phyloP scores from a whole-genome alignment of 2,113 vertebrate genomes.

The Hipposideros armiger region DNA sequence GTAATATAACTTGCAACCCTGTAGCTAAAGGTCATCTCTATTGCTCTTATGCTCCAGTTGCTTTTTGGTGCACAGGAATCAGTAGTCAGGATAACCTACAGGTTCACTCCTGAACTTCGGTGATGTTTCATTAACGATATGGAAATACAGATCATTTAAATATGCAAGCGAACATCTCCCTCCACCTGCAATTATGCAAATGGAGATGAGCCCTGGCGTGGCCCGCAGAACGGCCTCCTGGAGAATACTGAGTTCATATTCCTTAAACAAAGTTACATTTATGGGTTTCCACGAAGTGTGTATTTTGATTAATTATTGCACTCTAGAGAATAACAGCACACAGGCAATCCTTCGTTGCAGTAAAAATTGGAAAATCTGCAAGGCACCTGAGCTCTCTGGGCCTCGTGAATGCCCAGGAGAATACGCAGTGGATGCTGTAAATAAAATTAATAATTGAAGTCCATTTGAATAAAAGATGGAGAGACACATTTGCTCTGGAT shows the following conservation, averaged over 20 bases:
- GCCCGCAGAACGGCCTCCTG: conserved; percentile 68
- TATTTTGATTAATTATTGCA: not conserved
- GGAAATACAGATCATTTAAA: conserved; percentile 78
- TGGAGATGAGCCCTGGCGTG: conserved; percentile 66
- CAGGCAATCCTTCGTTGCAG: not conserved
- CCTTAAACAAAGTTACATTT: not conserved
- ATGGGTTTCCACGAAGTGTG: not conserved
- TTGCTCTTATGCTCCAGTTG: not conserved
- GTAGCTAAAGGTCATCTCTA: conserved; percentile 65
- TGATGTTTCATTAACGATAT: conserved; percentile 75
- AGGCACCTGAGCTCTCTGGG: not conserved
- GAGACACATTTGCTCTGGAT: not conserved
- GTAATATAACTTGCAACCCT: conserved; percentile 69
- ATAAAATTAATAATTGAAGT: conserved; percentile 30
- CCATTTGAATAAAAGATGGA: not conserved
- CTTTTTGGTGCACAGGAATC: conserved; percentile 68
- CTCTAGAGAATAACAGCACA: not conserved
- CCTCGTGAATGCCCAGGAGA: not conserved
- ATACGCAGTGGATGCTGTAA: not conserved
- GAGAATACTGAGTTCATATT: not conserved
- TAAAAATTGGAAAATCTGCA: not conserved
- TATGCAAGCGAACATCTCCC: conserved; percentile 66
- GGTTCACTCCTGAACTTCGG: conserved; percentile 6
- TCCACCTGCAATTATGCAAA: conserved; percentile 77
- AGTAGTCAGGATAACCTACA: conserved; percentile 54